phyloP scores from a whole-genome alignment of 2,113 vertebrate genomes.

The Catharus minimus region DNA sequence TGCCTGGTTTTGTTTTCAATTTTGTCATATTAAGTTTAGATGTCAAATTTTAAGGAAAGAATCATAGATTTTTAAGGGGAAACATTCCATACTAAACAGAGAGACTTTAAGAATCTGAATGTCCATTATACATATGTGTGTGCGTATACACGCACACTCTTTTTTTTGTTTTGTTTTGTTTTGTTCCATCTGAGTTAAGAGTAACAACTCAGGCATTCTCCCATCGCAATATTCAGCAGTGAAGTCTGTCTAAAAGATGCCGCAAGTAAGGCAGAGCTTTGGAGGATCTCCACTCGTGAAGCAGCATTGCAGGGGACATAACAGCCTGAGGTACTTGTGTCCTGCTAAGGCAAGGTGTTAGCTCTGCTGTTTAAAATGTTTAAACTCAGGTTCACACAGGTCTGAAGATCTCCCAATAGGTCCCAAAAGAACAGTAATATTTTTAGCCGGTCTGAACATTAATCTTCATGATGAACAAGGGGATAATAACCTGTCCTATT shows the following conservation, averaged over 20 bases:
- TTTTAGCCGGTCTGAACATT: slow-evolving; percentile 54
- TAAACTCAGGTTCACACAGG: slow-evolving; percentile 13
- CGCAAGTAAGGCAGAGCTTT: background rate
- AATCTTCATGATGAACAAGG: slow-evolving; percentile 51
- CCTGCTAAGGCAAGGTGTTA: background rate
- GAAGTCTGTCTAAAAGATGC: fast-evolving
- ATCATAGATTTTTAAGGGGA: background rate
- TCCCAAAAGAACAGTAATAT: slow-evolving; percentile 41
- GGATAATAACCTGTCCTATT: slow-evolving; percentile 44
- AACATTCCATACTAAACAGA: background rate
- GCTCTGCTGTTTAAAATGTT: slow-evolving; percentile 30
- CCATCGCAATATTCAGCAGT: background rate
- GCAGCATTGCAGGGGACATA: background rate
- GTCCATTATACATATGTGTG: background rate
- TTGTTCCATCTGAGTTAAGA: background rate
- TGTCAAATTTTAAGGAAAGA: background rate
- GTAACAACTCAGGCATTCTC: background rate
- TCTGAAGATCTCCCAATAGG: background rate
- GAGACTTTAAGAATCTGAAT: background rate
- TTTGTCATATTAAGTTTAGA: background rate
- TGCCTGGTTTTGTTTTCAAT: background rate
- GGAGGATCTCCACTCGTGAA: background rate
- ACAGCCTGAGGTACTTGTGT: background rate
- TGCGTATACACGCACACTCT: fast-evolving
- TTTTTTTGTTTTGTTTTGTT: background rate